phyloP scores from a whole-genome alignment of 2,113 vertebrate species.

The Siniperca chuatsi region DNA sequence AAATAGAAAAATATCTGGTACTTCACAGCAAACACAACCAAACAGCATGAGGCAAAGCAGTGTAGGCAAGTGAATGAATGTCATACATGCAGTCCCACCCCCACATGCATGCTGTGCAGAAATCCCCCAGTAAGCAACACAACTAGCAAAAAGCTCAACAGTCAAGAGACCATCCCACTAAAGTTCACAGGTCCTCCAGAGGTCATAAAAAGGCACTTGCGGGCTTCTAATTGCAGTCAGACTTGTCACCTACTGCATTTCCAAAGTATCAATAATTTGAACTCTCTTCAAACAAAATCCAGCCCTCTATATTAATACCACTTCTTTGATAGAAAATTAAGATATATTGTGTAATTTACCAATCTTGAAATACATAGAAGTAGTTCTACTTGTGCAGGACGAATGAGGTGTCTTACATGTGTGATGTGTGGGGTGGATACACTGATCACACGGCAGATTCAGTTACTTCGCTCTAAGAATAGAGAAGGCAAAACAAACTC shows the following conservation, averaged over 20 bases:
- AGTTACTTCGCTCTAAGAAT: slow-evolving; percentile 80
- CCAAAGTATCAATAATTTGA: neutral
- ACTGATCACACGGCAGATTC: slow-evolving; percentile 71
- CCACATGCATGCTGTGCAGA: slow-evolving; percentile 51
- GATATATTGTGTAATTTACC: neutral
- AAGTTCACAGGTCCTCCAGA: slow-evolving; percentile 27
- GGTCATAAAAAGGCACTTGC: slow-evolving; percentile 5
- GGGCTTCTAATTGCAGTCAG: slow-evolving; percentile 8
- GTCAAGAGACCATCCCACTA: neutral
- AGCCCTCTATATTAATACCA: neutral
- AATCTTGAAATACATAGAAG: slow-evolving; percentile 19
- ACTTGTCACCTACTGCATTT: slow-evolving; percentile 6
- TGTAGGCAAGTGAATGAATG: slow-evolving; percentile 66
- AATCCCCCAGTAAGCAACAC: slow-evolving; percentile 27
- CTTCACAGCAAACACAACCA: slow-evolving; percentile 24
- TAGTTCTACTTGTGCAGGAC: slow-evolving; percentile 26
- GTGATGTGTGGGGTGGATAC: slow-evolving; percentile 45
- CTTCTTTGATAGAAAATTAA: neutral
- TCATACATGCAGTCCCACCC: slow-evolving; percentile 71
- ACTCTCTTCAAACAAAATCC: slow-evolving; percentile 9
- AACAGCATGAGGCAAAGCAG: slow-evolving; percentile 37
- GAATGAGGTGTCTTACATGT: slow-evolving; percentile 24
- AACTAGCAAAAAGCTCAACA: slow-evolving; percentile 14
- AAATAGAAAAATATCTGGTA: neutral
- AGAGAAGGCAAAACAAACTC: slow-evolving; percentile 58